These are phyloP conservation scores for Globodera ellingtonae DNA, from an alignment of 1,140 invertebrate genomes.

Conservation along the genomic window DNA sequence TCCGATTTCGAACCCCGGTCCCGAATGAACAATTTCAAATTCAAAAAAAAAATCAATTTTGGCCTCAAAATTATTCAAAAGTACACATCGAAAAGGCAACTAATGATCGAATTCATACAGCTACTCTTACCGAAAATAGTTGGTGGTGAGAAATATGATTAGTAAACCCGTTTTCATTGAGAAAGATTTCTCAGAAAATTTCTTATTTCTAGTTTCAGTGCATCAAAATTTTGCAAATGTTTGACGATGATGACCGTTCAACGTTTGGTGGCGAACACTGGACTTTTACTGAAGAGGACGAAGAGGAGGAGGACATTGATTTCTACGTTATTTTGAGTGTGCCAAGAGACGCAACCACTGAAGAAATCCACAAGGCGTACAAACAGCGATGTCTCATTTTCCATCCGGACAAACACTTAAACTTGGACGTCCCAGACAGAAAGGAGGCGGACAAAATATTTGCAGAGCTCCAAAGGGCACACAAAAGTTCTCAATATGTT, in stretches of 20 bases:
- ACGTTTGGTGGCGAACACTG: not conserved
- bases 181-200: too few species aligned
- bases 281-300: not conserved
- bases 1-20: too few species aligned
- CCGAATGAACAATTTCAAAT: too few species aligned
- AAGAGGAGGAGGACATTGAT: conserved; percentile 56
- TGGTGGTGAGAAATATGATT: too few species aligned
- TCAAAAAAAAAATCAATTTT: too few species aligned
- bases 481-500: conserved; percentile 50
- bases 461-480: conserved; percentile 55
- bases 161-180: too few species aligned
- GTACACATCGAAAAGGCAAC: too few species aligned
- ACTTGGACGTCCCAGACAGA: conserved; percentile 56
- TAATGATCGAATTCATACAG: too few species aligned
- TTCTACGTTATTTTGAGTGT: conserved; percentile 62
- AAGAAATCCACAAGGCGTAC: conserved; percentile 61
- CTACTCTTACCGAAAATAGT: too few species aligned
- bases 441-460: conserved; percentile 58
- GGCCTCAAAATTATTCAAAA: too few species aligned
- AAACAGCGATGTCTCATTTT: conserved; percentile 59
- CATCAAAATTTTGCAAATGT: not conserved
- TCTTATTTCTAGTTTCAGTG: too few species aligned
- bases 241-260: not conserved
- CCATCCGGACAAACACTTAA: conserved; percentile 60
- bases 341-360: conserved; percentile 51